Percentiles rank a stretch among this genome's conserved stretches.
phyloP scores from a whole-genome alignment of 2,113 vertebrate genomes.

The Corvus cornix region DNA sequence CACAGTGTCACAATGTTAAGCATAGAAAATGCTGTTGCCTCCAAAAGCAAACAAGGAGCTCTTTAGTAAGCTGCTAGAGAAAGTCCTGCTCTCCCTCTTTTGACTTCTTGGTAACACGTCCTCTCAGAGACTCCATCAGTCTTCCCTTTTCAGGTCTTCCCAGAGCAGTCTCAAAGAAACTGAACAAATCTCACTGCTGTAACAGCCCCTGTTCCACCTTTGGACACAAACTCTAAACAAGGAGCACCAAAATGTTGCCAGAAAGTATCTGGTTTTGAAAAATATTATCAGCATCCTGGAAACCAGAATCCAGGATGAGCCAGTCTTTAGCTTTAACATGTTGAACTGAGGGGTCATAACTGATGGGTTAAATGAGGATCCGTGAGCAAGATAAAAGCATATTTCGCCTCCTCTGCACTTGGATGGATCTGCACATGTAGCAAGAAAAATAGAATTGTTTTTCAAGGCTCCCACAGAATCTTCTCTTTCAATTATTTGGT shows the following conservation, averaged over 20 bases:
- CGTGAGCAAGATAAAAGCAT: background rate
- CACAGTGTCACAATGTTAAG: background rate
- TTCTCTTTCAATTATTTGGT: background rate
- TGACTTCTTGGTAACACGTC: background rate
- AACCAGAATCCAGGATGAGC: background rate
- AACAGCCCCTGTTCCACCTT: background rate
- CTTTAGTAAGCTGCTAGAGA: background rate
- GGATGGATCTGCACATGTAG: background rate
- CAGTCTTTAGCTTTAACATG: background rate
- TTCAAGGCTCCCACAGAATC: background rate
- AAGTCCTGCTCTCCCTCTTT: background rate
- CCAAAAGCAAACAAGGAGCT: background rate
- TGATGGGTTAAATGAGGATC: background rate
- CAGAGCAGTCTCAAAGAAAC: background rate
- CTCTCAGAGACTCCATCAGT: background rate
- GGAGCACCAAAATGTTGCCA: background rate
- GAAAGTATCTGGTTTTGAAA: background rate
- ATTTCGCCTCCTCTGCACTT: rapidly evolving
- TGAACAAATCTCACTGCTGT: background rate
- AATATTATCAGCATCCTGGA: background rate
- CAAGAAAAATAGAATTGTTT: background rate
- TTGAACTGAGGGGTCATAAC: background rate
- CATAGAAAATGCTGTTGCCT: background rate
- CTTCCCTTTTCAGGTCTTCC: background rate
- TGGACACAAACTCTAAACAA: background rate